A percentile compares a stretch with the other conserved stretches of the same genome.
Evolutionary conservation across 1,140 invertebrate species (phyloP).

Genomic region (Potamilus streckersoni): DNA sequence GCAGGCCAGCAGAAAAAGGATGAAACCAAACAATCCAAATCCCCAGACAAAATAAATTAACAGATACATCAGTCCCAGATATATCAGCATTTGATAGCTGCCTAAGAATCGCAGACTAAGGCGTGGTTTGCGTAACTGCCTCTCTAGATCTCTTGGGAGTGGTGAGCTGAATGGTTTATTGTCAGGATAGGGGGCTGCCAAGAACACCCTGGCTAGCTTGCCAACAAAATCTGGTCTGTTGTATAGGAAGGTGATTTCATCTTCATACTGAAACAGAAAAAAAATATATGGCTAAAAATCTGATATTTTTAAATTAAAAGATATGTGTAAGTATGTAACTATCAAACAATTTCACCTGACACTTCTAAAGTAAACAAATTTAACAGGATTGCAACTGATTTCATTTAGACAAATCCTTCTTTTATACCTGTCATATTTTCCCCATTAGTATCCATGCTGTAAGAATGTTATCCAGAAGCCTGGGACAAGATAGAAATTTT

Average conservation of each 20-base stretch:
- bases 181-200: slow-evolving; percentile 72
- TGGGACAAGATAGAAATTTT: too few relatives aligned
- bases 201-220: slow-evolving; percentile 74
- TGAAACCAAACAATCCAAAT: slow-evolving; percentile 42
- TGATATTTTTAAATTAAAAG: not conserved
- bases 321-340: not conserved
- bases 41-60: slow-evolving; percentile 39
- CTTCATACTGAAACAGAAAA: slow-evolving; percentile 73
- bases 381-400: too few relatives aligned
- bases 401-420: too few relatives aligned
- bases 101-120: slow-evolving; percentile 78
- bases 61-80: slow-evolving; percentile 48
- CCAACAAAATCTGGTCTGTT: slow-evolving; percentile 75
- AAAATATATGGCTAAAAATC: slow-evolving; percentile 14
- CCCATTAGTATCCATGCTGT: too few relatives aligned
- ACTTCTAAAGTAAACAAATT: too few relatives aligned
- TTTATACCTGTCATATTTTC: too few relatives aligned
- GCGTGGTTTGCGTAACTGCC: slow-evolving; percentile 75
- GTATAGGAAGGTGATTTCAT: slow-evolving; percentile 75
- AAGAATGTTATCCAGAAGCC: too few relatives aligned
- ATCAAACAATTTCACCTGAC: too few relatives aligned
- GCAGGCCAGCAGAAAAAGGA: slow-evolving; percentile 35
- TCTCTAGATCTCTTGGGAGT: slow-evolving; percentile 71
- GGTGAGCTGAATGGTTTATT: slow-evolving; percentile 69
- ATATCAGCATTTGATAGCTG: slow-evolving; percentile 74